Conservation (phyloP, 2,797 vertebrate species). For the Myripristis murdjan region DNA sequence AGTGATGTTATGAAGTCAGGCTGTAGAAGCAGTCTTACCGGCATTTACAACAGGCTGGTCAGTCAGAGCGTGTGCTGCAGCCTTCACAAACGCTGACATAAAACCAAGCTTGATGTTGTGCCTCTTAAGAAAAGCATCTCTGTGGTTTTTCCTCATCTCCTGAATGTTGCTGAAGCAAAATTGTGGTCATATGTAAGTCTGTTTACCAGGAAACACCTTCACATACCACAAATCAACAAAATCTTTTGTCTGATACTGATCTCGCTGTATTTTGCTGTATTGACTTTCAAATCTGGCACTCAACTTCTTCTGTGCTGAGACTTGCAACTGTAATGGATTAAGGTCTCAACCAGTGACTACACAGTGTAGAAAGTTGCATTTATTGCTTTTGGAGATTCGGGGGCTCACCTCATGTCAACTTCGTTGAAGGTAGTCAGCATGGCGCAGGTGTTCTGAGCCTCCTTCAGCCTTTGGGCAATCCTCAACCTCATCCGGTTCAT, state of each 20-base stretch:
- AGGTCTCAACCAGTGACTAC: not conserved
- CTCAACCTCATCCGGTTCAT: constrained; percentile 97
- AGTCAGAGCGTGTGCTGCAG: constrained; percentile 91
- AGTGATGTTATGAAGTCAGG: too few species aligned
- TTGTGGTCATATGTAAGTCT: constrained; percentile 67
- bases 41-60: constrained; percentile 95
- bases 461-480: constrained; percentile 95
- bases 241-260: too few species aligned
- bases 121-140: constrained; percentile 90
- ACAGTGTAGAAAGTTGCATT: not conserved
- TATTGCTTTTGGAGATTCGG: not conserved
- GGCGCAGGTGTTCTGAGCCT: constrained; percentile 95
- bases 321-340: too few species aligned
- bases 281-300: too few species aligned
- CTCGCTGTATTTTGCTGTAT: too few species aligned
- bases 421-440: constrained; percentile 98
- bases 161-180: constrained; percentile 88
- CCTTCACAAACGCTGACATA: constrained; percentile 97
- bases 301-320: too few species aligned
- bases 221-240: too few species aligned
- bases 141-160: constrained; percentile 90
- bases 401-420: constrained; percentile 93
- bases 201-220: constrained; percentile 30
- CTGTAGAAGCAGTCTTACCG: constrained; percentile 79
- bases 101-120: constrained; percentile 94